These are phyloP conservation scores for Drosophila nasuta DNA, from an alignment of 1,140 invertebrate species.

Conservation along the genomic window DNA sequence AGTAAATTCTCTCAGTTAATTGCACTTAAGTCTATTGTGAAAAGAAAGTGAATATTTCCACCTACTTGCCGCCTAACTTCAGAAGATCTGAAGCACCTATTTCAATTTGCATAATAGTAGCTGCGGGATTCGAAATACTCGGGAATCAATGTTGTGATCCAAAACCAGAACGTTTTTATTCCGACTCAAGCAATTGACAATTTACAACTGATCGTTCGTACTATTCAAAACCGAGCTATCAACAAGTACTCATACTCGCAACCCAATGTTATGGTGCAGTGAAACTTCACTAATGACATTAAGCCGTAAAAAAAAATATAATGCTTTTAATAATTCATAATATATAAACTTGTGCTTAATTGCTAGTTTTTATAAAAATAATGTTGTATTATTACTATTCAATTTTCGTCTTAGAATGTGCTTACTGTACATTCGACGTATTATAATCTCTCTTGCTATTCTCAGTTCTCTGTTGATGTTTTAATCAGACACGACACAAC, in stretches of 20 bases:
- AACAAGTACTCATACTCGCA: constrained; percentile 19
- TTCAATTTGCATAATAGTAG: constrained; percentile 49
- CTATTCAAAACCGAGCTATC: constrained; percentile 19
- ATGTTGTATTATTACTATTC: background rate
- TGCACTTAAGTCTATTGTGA: background rate
- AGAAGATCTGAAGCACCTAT: constrained; percentile 63
- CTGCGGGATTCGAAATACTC: background rate
- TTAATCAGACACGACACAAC: constrained; percentile 61
- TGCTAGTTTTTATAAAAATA: no score
- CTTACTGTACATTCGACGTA: constrained; percentile 22
- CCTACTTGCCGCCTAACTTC: constrained; percentile 66
- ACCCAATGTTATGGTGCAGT: background rate
- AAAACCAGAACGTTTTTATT: constrained; percentile 43
- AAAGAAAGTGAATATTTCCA: constrained; percentile 15
- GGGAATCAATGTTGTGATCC: background rate
- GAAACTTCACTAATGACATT: background rate
- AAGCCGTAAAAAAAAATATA: no score
- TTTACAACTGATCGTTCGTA: constrained; percentile 61
- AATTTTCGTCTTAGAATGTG: background rate
- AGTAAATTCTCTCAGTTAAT: background rate
- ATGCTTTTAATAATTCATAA: no score
- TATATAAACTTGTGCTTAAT: no score
- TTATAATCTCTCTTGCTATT: constrained; percentile 37
- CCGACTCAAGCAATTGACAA: constrained; percentile 56
- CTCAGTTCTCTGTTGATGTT: constrained; percentile 59